A percentile compares a stretch with the other conserved stretches of the same genome.
phyloP scores from a whole-genome alignment of 1,140 invertebrate genomes.

The Mercenaria mercenaria region DNA sequence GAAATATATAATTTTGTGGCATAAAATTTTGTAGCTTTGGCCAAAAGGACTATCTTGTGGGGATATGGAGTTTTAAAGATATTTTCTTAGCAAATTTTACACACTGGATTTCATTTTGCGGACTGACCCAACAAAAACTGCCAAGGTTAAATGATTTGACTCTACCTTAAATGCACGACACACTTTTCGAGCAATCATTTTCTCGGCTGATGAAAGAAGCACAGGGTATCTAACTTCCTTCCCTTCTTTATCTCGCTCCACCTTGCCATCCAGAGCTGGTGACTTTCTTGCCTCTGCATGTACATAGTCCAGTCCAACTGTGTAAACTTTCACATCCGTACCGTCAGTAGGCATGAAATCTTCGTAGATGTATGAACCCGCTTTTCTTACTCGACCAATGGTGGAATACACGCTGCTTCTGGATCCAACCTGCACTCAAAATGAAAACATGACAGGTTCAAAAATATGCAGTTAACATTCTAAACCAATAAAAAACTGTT shows the following conservation, averaged over 20 bases:
- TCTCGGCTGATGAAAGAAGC: constrained; percentile 98
- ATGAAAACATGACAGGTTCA: not conserved
- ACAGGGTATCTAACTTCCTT: constrained; percentile 99
- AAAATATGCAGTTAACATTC: no score
- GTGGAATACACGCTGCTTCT: constrained; percentile 99
- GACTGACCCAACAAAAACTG: no score
- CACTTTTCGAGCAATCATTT: constrained; percentile 99
- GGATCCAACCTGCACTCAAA: constrained; percentile 94
- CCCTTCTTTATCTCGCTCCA: constrained; percentile 98
- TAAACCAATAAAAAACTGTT: no score
- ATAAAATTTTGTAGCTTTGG: no score
- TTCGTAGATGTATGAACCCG: constrained; percentile 99
- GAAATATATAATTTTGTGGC: no score
- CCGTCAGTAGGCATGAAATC: constrained; percentile 99
- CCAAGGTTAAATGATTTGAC: no score
- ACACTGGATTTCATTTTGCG: no score
- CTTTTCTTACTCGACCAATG: constrained; percentile 97
- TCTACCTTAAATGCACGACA: constrained; percentile 97
- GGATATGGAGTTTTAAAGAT: no score
- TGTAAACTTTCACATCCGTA: constrained; percentile 96
- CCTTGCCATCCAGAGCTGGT: constrained; percentile 97
- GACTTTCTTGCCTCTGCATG: constrained; percentile 99
- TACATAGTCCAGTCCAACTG: constrained; percentile 99
- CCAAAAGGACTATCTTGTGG: no score
- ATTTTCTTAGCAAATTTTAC: no score